These are phyloP conservation scores for Agrenia bidenticulata DNA, from an alignment of 2,888 invertebrate genomes.

Conservation along the genomic window DNA sequence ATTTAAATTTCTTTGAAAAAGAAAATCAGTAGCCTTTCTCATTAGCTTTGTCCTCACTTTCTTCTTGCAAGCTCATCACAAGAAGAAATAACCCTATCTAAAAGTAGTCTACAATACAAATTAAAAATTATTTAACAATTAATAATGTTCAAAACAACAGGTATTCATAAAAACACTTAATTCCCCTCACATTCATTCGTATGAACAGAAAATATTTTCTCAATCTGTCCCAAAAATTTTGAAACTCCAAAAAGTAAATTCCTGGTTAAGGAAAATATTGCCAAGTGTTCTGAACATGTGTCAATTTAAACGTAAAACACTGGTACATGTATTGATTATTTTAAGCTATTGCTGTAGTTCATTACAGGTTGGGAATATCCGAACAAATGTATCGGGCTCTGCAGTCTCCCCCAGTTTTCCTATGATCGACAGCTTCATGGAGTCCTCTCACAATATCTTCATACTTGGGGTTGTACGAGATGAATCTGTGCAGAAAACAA, in stretches of 20 bases:
- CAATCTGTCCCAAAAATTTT: not conserved
- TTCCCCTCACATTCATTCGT: not conserved
- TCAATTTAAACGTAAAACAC: not conserved
- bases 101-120: not conserved
- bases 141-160: conserved; percentile 2
- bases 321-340: not conserved
- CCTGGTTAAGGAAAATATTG: too few relatives aligned
- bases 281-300: not conserved
- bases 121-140: conserved; percentile 1
- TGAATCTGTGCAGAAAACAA: conserved; percentile 58
- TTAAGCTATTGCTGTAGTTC: not conserved
- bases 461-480: conserved; percentile 63
- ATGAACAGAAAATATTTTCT: not conserved
- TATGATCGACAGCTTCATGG: conserved; percentile 68
- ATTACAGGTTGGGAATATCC: conserved; percentile 50
- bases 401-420: conserved; percentile 64
- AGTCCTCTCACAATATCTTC: conserved; percentile 66
- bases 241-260: too few relatives aligned
- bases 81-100: not conserved
- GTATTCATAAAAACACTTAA: not conserved
- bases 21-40: conserved; percentile 10
- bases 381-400: conserved; percentile 53
- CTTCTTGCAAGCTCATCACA: not conserved
- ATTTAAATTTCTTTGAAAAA: not conserved
- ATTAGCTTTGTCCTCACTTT: conserved; percentile 9